A percentile compares a stretch with the other conserved stretches of the same genome.
Conservation (phyloP, 2,797 vertebrate species). For the Jordanella pulchra region DNA sequence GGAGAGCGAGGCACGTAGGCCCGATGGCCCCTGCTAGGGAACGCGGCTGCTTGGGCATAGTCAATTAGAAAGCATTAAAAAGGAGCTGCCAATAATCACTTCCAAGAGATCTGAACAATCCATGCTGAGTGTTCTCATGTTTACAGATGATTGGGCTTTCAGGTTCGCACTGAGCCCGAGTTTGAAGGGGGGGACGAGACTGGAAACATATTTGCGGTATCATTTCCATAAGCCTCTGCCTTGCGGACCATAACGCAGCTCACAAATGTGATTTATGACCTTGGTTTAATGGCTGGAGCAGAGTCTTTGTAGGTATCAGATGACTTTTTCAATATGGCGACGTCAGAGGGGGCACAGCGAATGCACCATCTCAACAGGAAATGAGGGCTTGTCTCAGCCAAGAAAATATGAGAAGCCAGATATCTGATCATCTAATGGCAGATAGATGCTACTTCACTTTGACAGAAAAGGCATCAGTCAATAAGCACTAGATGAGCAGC, state of each 20-base stretch:
- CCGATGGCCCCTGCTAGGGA: constrained; percentile 58
- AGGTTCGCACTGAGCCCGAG: constrained; percentile 56
- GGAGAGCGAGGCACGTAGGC: constrained; percentile 33
- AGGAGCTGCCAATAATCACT: constrained; percentile 75
- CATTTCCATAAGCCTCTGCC: constrained; percentile 79
- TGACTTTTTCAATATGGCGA: constrained; percentile 83
- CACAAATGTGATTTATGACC: constrained; percentile 85
- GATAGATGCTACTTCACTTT: constrained; percentile 83
- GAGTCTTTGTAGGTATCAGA: constrained; percentile 80
- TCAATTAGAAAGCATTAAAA: constrained; percentile 75
- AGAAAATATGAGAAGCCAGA: constrained; percentile 81
- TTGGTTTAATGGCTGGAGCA: constrained; percentile 83
- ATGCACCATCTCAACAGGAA: constrained; percentile 82
- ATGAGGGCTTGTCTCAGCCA: constrained; percentile 80
- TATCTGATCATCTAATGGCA: constrained; percentile 85
- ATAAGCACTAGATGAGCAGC: constrained; percentile 74
- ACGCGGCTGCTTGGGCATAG: constrained; percentile 53
- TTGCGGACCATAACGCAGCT: constrained; percentile 72
- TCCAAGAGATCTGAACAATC: constrained; percentile 68
- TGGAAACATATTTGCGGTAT: constrained; percentile 79
- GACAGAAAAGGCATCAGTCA: constrained; percentile 83
- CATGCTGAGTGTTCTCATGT: constrained; percentile 67
- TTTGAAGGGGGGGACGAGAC: constrained; percentile 56
- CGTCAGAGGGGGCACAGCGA: constrained; percentile 74
- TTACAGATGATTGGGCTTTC: constrained; percentile 70